These are phyloP conservation scores for Trachelus iudaicus DNA, from an alignment of 2,888 invertebrate genomes.

Conservation along the genomic window DNA sequence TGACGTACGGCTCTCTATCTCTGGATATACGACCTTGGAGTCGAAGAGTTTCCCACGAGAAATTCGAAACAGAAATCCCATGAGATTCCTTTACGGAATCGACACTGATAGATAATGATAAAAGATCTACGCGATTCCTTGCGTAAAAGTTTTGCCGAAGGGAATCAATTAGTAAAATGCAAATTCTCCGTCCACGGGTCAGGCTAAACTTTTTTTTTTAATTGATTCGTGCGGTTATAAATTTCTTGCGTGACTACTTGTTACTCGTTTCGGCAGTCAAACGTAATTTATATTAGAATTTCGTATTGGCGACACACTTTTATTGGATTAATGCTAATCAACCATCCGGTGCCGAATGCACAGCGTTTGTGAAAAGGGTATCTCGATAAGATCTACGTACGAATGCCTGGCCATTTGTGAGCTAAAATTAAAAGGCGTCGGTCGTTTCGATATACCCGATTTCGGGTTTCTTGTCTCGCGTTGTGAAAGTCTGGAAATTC, in stretches of 20 bases:
- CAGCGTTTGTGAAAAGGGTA: neutral
- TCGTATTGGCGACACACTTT: neutral
- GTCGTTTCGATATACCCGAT: neutral
- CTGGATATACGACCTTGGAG: neutral
- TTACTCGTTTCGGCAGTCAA: neutral
- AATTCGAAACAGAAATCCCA: neutral
- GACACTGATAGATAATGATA: neutral
- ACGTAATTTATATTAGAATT: neutral
- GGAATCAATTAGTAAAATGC: neutral
- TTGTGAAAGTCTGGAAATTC: neutral
- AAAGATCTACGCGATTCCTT: neutral
- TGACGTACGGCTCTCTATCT: neutral
- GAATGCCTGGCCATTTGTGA: neutral
- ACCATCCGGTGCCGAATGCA: neutral
- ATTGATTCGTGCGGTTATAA: neutral
- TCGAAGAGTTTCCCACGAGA: neutral
- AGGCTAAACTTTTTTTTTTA: neutral
- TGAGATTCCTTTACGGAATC: neutral
- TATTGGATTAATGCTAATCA: neutral
- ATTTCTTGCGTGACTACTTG: neutral
- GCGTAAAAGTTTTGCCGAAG: neutral
- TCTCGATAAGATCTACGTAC: neutral
- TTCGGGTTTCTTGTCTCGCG: neutral
- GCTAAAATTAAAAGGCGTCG: neutral
- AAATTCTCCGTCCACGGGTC: neutral